Base-by-base conservation (phyloP, 2,113 vertebrate species). In the Nothocercus nigrocapillus region DNA sequence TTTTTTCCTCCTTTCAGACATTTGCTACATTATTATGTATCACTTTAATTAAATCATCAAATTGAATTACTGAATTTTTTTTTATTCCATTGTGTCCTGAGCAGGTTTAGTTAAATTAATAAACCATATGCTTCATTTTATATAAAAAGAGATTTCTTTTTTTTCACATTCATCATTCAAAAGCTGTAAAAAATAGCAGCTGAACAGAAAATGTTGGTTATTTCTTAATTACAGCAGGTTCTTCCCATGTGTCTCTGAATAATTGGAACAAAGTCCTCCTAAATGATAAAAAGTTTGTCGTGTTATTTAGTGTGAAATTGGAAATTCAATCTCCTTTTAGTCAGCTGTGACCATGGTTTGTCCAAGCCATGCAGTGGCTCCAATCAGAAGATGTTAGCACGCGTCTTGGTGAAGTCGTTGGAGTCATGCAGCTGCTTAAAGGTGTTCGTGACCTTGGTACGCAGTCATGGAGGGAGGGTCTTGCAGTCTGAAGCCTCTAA, bases 91-190 rank as follows among this genome's bases (percentile, higher is more conserved):
- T 97, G 97, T 88, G 96, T 92, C 92, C 85, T 95, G 92, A 96
- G 85, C 94, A 95, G 91, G 92, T 97, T 97, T 97, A 17, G 44
- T 97, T 97, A 98, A 98, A 98, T 98, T 97, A 97, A 97, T 97
- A 97, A 98, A 96, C 85, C 93, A 81, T 96, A 97, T 97, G 96
- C 96, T 96, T 96, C 77, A 94, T 97, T 94, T 95, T 95, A 88
- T 88, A 88, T 54, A 96, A 88, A 40, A 51, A 36, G 84, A 58
- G 11, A 89, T 72, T 92, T 86, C 56, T 88, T 86, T 97, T 97
- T 96, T 96, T 69, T 82, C 79, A 49, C 49, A 80, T 94, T 97
- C 79, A 69, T 97, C 88, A 58, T 82, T 76, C 80, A 73, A 90
- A 95, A 92, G 62, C 92, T 90, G 83, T 95, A 94, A 82, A 87